Evolutionary conservation across 2,888 invertebrate species (phyloP), one percentile per base, ranked within the genome.

Genomic region (Neria commutata): DNA sequence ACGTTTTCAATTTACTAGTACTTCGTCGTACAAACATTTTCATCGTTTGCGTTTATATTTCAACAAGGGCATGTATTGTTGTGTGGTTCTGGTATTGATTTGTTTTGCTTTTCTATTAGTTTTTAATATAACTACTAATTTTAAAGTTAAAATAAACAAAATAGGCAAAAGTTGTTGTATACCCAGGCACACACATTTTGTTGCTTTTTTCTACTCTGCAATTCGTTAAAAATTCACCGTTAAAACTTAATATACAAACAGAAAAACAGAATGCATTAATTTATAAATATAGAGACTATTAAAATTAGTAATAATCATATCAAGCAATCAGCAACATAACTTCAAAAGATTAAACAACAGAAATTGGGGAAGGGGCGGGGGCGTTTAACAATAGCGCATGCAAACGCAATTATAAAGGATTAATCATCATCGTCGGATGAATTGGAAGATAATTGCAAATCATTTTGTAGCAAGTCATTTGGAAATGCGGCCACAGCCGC

Each of bases 391-490:
- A n/a, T n/a, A n/a, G n/a, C n/a, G n/a, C n/a, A n/a, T n/a, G n/a
- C n/a, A n/a, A n/a, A 4, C 10, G 4, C n/a, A 14, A 37, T 37
- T n/a, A n/a, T 37, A 11, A 29, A 37, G 4, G n/a, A 37, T 73
- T 75, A 74, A 65, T 74, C 74, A 65, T 75, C 76, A 59, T 77
- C 79, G 81, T 92, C 92, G 73, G 91, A 91, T 74, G 91, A 91
- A 76, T 91, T 92, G 37, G 92, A 91, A 52, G 93, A 94, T 74
- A 94, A 86, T 84, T 92, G 91, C 74, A 94, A 86, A 83, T 94
- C 94, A 76, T 92, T 91, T 76, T 89, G 91, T 70, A 94, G 85
- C 82, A 89, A 88, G 67, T 75, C 76, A 68, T 72, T 77, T 63
- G 75, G 68, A 67, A 74, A 77, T 60, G 55, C 65, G 58, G 67